These are phyloP conservation scores for Pogonocichla stellata DNA, from an alignment of 2,113 vertebrate genomes.

Conservation along the genomic window DNA sequence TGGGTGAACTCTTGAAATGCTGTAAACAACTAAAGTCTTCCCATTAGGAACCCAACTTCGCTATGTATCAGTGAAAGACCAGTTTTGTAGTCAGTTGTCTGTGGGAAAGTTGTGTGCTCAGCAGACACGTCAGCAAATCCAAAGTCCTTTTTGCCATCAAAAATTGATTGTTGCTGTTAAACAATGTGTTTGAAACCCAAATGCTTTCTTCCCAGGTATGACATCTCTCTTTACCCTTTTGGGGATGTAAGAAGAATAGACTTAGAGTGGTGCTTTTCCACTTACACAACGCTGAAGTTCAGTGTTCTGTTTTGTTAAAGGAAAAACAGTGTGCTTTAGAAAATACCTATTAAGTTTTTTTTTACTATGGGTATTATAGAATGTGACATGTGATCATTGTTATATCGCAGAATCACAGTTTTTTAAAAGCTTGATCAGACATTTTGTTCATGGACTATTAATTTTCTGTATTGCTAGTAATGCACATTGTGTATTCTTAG, in stretches of 20 bases:
- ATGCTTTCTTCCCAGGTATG: neutral
- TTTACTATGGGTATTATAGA: neutral
- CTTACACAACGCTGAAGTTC: neutral
- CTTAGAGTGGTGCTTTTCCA: neutral
- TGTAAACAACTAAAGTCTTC: neutral
- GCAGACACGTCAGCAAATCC: neutral
- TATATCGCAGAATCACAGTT: neutral
- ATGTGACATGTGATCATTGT: neutral
- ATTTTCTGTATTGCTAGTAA: neutral
- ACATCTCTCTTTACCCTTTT: neutral
- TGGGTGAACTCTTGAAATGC: neutral
- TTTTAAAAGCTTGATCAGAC: neutral
- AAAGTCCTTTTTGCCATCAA: neutral
- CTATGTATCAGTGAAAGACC: neutral
- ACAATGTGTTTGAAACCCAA: neutral
- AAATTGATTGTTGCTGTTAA: neutral
- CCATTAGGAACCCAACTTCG: neutral
- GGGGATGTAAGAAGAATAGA: neutral
- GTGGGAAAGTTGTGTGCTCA: neutral
- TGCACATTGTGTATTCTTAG: neutral
- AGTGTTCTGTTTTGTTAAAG: neutral
- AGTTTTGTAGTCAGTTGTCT: neutral
- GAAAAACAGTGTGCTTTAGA: neutral
- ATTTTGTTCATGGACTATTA: neutral
- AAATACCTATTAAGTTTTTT: neutral